A percentile compares a stretch with the other conserved stretches of the same genome.
These are phyloP conservation scores for Drosophila watanabei DNA, from an alignment of 1,140 invertebrate genomes.

Conservation along the genomic window DNA sequence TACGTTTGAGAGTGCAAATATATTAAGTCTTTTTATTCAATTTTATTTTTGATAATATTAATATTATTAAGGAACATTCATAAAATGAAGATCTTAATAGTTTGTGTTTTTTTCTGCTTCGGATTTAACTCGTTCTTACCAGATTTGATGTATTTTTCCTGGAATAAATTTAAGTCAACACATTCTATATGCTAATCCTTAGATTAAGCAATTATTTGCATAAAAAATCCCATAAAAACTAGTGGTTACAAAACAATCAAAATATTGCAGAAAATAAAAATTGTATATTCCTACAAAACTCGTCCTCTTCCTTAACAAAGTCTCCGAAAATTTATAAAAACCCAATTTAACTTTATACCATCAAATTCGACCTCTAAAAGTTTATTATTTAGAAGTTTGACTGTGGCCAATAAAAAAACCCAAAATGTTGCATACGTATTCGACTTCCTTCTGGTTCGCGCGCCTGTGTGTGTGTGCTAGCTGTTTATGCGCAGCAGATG, in stretches of 20 bases:
- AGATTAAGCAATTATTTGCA: background rate
- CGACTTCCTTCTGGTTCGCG: slow-evolving; percentile 49
- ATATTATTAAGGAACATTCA: background rate
- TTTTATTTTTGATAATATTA: no score
- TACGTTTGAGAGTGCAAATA: background rate
- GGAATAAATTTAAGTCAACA: background rate
- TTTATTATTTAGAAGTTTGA: slow-evolving; percentile 7
- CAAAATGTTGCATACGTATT: slow-evolving; percentile 48
- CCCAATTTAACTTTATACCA: background rate
- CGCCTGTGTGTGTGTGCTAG: slow-evolving; percentile 21
- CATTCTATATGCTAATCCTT: background rate
- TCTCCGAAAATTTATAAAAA: no score
- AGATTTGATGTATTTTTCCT: background rate
- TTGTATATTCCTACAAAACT: background rate
- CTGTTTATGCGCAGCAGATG: slow-evolving; percentile 82
- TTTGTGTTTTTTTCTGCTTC: background rate
- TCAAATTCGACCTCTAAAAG: background rate
- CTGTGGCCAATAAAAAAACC: slow-evolving; percentile 19
- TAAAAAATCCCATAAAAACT: background rate
- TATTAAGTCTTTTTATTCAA: background rate
- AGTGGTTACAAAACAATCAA: background rate
- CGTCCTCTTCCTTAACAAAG: background rate
- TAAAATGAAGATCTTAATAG: no score
- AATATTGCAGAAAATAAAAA: background rate
- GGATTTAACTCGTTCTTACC: background rate